Evolutionary conservation across 1,140 invertebrate species (phyloP), one percentile per base, ranked within the genome.

Genomic region (Octopus sinensis): DNA sequence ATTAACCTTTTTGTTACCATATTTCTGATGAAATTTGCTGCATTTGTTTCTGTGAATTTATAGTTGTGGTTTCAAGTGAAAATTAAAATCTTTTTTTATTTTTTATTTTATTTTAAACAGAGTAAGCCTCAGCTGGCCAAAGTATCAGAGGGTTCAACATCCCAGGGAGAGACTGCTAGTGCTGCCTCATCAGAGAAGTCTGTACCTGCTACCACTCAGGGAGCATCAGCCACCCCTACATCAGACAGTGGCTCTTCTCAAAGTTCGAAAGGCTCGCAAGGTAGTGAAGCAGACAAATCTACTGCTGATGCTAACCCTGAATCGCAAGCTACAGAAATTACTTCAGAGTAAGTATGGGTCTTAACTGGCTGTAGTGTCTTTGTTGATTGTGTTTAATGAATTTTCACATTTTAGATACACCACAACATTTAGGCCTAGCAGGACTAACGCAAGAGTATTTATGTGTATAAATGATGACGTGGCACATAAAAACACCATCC

Each of bases 111-210:
- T 43, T 43, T 43, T 43, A 43, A 43, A 43, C 6, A 73, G 68
- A 73, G 30, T 73, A 73, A 73, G 68, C 68, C 68, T 73, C 68
- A 73, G 13, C 30, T 23, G 17, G 7, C 68, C 68, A 73, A 73
- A 23, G 68, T 73, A 12, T 73, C 68, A 6, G 68, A 73, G 13
- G 13, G 7, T 10, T 73, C 68, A 5, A 23, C 68, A 6, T n/a
- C 17, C 30, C 68, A 73, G 13, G 68, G 30, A 73, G 68, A 73
- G 3, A 73, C 68, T 13, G 68, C 68, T 73, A 73, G 68, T 73
- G 68, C 68, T 73, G 68, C 68, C 17, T 73, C 68, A 73, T 73
- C 68, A 6, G 68, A 73, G 30, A 73, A 73, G 13, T 73, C 68
- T 73, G 17, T 13, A 73, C 68, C 68, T n/a, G 68, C 68, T 73